Conservation (phyloP, 2,113 vertebrate genomes). For the Xyliphius kryptos region DNA sequence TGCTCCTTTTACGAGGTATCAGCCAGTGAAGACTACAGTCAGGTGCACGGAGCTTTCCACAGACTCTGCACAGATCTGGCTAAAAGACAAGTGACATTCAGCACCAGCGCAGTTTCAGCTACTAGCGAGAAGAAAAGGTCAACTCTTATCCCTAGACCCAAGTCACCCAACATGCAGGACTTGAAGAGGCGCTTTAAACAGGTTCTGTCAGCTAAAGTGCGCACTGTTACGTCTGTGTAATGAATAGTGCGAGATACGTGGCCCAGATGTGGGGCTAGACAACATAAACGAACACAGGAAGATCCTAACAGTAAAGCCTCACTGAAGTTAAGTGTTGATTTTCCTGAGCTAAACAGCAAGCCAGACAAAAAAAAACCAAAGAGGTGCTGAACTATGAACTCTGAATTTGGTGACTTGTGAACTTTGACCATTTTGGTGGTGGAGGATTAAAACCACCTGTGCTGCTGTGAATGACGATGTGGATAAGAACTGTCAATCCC, state of each 20-base stretch:
- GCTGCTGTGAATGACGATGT: too few relatives aligned
- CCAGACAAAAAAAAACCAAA: too few relatives aligned
- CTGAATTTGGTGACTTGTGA: too few relatives aligned
- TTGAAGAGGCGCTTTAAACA: slow-evolving; percentile 96
- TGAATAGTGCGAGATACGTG: not conserved
- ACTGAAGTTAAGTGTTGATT: slow-evolving; percentile 1
- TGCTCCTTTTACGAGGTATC: slow-evolving; percentile 92
- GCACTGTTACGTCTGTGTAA: slow-evolving; percentile 93
- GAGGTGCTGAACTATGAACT: too few relatives aligned
- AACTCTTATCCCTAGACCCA: slow-evolving; percentile 88
- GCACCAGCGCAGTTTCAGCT: slow-evolving; percentile 26
- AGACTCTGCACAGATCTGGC: slow-evolving; percentile 86
- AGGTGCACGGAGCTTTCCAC: slow-evolving; percentile 88
- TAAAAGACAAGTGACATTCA: slow-evolving; percentile 63
- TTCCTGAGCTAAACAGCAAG: too few relatives aligned
- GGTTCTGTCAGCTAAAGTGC: slow-evolving; percentile 90
- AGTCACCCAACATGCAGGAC: slow-evolving; percentile 98
- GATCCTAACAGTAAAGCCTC: slow-evolving; percentile 16
- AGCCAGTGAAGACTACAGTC: slow-evolving; percentile 90
- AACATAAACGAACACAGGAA: not conserved
- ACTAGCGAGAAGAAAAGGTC: slow-evolving; percentile 75
- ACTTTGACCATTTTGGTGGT: too few relatives aligned
- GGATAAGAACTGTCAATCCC: too few relatives aligned
- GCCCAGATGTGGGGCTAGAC: slow-evolving; percentile 24
- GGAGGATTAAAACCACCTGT: too few relatives aligned